These are phyloP conservation scores for Theonella swinhoei DNA, from an alignment of 37 sponge, comb jelly and placozoan species.

Conservation along the genomic window DNA sequence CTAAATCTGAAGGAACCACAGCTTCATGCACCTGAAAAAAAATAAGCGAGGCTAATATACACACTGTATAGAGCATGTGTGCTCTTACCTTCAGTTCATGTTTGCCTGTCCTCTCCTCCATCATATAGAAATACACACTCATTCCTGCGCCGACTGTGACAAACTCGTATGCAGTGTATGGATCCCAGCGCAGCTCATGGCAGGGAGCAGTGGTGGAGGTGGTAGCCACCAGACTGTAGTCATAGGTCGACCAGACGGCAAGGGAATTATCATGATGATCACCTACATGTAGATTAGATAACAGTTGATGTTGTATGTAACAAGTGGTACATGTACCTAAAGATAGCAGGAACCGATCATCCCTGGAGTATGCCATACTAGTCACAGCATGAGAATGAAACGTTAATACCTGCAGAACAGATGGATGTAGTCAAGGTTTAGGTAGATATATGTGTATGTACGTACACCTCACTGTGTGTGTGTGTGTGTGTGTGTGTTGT, in stretches of 20 bases:
- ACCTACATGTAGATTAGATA: slow-evolving; percentile 30
- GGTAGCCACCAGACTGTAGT: slow-evolving; percentile 60
- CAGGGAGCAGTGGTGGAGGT: slow-evolving; percentile 14
- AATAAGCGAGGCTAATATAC: no score
- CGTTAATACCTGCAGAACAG: slow-evolving; percentile 29
- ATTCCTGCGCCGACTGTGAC: slow-evolving; percentile 63
- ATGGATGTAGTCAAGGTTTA: no score
- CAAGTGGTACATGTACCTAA: slow-evolving; percentile 59
- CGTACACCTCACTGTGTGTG: no score
- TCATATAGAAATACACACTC: slow-evolving; percentile 65
- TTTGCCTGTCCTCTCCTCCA: slow-evolving; percentile 44
- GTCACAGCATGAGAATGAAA: slow-evolving; percentile 40
- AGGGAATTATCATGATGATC: slow-evolving; percentile 49
- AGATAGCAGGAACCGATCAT: slow-evolving; percentile 81
- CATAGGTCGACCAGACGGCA: slow-evolving; percentile 69
- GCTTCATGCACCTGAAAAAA: slow-evolving; percentile 50
- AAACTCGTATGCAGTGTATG: slow-evolving; percentile 76
- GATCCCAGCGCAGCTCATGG: slow-evolving; percentile 74
- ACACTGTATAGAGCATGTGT: background rate
- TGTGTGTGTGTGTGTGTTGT: no score
- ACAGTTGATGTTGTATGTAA: background rate
- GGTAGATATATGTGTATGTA: no score
- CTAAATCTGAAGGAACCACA: slow-evolving; percentile 22
- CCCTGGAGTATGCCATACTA: slow-evolving; percentile 71
- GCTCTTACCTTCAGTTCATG: slow-evolving; percentile 17